Evolutionary conservation across 2,113 vertebrate species (phyloP).

Genomic region (Butorides virescens): DNA sequence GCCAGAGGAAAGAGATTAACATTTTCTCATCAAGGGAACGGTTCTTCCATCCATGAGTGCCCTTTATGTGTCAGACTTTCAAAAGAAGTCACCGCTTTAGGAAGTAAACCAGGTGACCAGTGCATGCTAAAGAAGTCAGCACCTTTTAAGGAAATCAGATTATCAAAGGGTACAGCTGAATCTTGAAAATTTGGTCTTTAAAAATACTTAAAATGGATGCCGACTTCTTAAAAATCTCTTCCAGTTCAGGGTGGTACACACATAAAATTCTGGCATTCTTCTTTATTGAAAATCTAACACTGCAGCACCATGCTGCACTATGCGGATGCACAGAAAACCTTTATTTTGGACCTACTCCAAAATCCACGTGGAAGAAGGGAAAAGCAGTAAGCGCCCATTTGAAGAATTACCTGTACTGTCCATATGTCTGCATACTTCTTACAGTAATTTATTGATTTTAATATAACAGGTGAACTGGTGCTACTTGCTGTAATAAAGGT

Average conservation of each 20-base stretch:
- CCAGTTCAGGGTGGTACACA: neutral
- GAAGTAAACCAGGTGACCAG: neutral
- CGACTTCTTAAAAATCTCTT: neutral
- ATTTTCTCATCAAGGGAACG: neutral
- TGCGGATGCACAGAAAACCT: neutral
- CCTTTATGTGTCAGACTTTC: neutral
- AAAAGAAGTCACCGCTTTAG: neutral
- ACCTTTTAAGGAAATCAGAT: neutral
- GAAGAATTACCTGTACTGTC: slow-evolving; percentile 6
- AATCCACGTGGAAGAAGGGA: neutral
- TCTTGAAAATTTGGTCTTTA: neutral
- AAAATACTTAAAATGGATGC: neutral
- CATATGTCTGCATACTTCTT: slow-evolving; percentile 11
- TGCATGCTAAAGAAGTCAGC: neutral
- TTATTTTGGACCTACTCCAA: neutral
- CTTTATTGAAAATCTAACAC: neutral
- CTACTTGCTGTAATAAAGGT: slow-evolving; percentile 35
- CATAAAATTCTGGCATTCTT: neutral
- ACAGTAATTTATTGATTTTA: slow-evolving; percentile 28
- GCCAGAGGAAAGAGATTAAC: neutral
- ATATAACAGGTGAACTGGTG: slow-evolving; percentile 23
- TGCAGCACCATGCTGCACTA: neutral
- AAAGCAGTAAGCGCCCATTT: neutral
- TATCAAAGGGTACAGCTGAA: neutral
- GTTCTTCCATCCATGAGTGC: neutral